These are phyloP conservation scores for Scophthalmus maximus DNA, from an alignment of 2,113 vertebrate species.

Conservation along the genomic window DNA sequence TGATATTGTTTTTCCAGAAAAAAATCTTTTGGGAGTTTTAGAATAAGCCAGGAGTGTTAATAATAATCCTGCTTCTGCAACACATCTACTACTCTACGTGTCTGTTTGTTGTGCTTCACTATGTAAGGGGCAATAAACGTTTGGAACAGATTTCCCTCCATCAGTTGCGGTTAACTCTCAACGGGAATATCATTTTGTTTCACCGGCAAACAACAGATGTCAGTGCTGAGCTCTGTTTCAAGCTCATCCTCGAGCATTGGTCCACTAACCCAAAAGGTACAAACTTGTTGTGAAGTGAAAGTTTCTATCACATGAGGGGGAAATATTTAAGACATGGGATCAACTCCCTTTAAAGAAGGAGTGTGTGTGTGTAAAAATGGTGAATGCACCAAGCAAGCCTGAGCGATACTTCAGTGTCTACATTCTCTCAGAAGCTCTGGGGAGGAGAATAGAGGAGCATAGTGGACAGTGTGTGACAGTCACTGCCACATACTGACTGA, in stretches of 20 bases:
- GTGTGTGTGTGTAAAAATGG: not conserved
- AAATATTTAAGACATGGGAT: not conserved
- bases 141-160: not conserved
- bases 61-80: constrained; percentile 23
- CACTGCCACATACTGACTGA: constrained; percentile 67
- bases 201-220: constrained; percentile 58
- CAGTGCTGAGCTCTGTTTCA: constrained; percentile 47
- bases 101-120: constrained; percentile 42
- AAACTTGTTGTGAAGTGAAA: not conserved
- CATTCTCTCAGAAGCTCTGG: constrained; percentile 32
- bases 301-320: not conserved
- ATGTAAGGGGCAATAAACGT: constrained; percentile 47
- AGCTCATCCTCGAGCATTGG: not conserved
- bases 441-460: constrained; percentile 59
- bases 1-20: constrained; percentile 38
- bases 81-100: not conserved
- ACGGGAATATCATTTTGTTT: not conserved
- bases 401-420: not conserved
- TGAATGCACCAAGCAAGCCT: not conserved
- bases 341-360: not conserved
- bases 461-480: constrained; percentile 73
- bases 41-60: constrained; percentile 27
- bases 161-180: not conserved
- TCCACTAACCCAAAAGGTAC: not conserved
- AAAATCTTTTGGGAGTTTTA: constrained; percentile 24